Evolutionary conservation across 2,797 vertebrate species (phyloP).

Genomic region (Acropternis orthonyx): DNA sequence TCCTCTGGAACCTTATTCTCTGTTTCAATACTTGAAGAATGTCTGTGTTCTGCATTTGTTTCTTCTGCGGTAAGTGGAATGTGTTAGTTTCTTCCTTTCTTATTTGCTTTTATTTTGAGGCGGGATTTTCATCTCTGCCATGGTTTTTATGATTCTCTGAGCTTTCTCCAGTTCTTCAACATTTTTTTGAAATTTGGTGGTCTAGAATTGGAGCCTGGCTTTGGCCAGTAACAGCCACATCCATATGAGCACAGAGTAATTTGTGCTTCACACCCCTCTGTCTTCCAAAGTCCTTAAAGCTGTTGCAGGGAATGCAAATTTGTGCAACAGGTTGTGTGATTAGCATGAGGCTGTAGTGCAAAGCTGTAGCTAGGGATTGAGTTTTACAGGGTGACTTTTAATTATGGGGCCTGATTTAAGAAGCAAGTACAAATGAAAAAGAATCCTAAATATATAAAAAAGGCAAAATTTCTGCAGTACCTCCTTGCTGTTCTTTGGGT

Average conservation of each 20-base stretch:
- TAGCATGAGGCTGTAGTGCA: neutral
- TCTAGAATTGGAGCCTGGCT: neutral
- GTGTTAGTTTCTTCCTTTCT: neutral
- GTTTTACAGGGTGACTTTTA: neutral
- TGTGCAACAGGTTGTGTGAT: neutral
- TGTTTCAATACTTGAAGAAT: neutral
- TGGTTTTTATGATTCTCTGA: neutral
- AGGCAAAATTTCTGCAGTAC: neutral
- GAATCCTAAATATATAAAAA: neutral
- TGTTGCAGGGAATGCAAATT: accelerated
- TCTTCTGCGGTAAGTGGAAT: neutral
- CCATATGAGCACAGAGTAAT: accelerated
- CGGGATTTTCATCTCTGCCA: neutral
- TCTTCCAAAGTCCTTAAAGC: neutral
- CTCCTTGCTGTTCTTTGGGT: neutral
- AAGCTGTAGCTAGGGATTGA: neutral
- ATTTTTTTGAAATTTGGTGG: neutral
- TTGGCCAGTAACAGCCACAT: neutral
- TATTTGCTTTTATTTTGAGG: neutral
- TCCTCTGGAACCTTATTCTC: neutral
- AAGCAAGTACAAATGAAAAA: neutral
- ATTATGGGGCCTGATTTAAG: neutral
- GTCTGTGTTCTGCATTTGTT: neutral
- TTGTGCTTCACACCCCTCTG: neutral
- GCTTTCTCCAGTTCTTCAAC: neutral